Base-by-base conservation (phyloP, 2,888 invertebrate species). In the Micropterix aruncella region DNA sequence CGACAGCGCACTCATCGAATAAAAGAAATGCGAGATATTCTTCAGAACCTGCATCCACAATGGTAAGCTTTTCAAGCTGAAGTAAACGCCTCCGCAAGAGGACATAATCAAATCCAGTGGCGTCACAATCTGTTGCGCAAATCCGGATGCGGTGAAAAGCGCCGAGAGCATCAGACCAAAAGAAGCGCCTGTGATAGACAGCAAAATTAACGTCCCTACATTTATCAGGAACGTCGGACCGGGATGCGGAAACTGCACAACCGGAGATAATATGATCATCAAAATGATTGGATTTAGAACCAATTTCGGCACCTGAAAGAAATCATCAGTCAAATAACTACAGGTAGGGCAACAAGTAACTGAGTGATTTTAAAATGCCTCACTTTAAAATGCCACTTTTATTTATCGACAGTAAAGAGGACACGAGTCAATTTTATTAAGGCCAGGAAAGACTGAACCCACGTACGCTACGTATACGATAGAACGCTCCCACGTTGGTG, bases 1-100 rank as follows among this genome's bases (percentile, higher is more conserved):
- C 49, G 71, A 70, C n/a, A 73, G 49, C 0, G 69, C 65, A 43
- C 73, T 74, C 62, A 70, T 65, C 0, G 61, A 54, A 54, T 72
- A 74, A 56, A 66, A 73, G 56, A 74, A 73, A 46, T 73, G 68
- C 0, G 74, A 74, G 18, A 70, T 45, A 52, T 66, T 73, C 53
- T 70, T 70, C 18, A 73, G 45, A 0, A 65, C 65, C 18, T 55
- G 52, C 40, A 70, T 51, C 62, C 69, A 70, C 2, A 49, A 15
- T 0, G 72, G 71, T 5, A 73, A 46, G 0, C 68, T 62, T 1
- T 70, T 65, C 41, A 68, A 12, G 12, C 12, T 27, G 5, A 27
- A 7, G 27, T 27, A 27, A 12, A 27, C 7, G 7, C 27, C 27
- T 5, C 27, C 27, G 27, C 27, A 27, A 12, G 27, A 7, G 27